phyloP scores from a whole-genome alignment of 2,888 invertebrate species.

The Heliconius aoede region DNA sequence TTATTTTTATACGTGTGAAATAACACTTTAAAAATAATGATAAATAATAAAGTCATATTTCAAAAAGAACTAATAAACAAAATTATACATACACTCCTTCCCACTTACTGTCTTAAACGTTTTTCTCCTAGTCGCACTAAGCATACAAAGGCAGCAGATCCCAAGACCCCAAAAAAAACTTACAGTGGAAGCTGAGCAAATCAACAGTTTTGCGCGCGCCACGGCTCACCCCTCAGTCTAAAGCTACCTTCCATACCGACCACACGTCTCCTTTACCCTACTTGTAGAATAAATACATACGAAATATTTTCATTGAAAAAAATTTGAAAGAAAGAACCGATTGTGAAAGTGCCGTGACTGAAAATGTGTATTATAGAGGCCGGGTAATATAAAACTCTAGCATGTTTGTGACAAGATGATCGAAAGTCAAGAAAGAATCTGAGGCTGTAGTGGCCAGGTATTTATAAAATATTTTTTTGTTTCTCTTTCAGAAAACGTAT shows the following conservation, averaged over 20 bases:
- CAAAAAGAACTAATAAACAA: neutral
- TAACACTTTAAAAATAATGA: too few relatives aligned
- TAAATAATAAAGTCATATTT: too few relatives aligned
- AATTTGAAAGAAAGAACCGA: constrained; percentile 38
- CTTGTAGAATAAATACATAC: constrained; percentile 53
- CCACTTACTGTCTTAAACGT: neutral
- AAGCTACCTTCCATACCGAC: constrained; percentile 49
- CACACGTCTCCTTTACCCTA: constrained; percentile 57
- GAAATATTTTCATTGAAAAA: constrained; percentile 33
- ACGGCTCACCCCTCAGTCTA: constrained; percentile 54
- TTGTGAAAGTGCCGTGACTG: constrained; percentile 51
- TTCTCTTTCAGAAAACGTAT: neutral
- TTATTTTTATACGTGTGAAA: too few relatives aligned
- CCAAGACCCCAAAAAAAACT: constrained; percentile 60
- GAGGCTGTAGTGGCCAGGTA: constrained; percentile 65
- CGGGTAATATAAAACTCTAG: constrained; percentile 64
- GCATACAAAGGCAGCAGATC: constrained; percentile 45
- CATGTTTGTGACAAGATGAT: constrained; percentile 64
- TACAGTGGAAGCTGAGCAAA: constrained; percentile 57
- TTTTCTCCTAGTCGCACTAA: neutral
- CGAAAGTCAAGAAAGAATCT: constrained; percentile 54
- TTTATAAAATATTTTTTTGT: constrained; percentile 24
- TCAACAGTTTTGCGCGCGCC: constrained; percentile 81
- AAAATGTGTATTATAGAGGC: constrained; percentile 64
- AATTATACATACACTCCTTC: neutral